phyloP scores from a whole-genome alignment of 92 coral and sea anemone genomes.

The Palythoa grandiflora region DNA sequence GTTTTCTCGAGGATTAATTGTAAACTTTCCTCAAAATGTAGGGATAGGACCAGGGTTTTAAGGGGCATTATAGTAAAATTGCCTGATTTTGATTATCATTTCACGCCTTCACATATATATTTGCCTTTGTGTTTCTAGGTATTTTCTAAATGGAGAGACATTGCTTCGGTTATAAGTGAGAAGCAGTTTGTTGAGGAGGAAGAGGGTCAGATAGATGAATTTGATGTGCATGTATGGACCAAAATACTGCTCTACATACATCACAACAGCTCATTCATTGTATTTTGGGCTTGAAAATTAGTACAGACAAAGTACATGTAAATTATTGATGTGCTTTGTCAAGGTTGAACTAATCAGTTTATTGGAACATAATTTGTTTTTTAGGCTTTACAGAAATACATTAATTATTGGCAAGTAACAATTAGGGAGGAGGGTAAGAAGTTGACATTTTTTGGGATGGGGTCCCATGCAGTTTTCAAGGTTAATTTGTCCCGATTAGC shows the following conservation, averaged over 20 bases:
- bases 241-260: neutral
- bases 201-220: constrained; percentile 3
- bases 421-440: neutral
- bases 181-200: neutral
- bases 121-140: no score
- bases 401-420: neutral
- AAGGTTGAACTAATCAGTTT: neutral
- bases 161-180: neutral
- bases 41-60: no score
- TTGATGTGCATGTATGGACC: neutral
- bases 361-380: neutral
- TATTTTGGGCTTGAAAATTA: neutral
- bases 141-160: no score
- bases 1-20: no score
- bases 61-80: no score
- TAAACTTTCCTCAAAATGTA: no score
- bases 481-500: neutral
- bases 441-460: neutral
- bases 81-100: no score
- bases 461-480: neutral
- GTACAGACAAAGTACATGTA: neutral
- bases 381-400: neutral
- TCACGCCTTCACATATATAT: no score
- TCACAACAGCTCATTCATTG: neutral
- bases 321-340: no score